phyloP scores from a whole-genome alignment of 2,888 invertebrate genomes.

The Callimorpha dominula region DNA sequence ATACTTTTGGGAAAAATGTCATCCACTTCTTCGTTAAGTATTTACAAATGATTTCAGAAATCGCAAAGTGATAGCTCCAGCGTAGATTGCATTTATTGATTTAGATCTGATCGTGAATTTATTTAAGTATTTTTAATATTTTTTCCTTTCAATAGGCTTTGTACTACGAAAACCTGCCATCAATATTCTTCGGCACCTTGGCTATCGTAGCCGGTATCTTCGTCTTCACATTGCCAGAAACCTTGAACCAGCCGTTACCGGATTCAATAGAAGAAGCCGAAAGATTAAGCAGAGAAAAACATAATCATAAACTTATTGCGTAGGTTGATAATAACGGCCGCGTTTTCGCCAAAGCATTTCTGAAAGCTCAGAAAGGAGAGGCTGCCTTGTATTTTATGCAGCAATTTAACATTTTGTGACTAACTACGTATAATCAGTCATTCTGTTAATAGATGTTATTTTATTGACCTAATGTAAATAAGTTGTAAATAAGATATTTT shows the following conservation, averaged over 20 bases:
- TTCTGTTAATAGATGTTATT: background rate
- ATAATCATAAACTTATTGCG: slow-evolving; percentile 35
- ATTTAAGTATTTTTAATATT: background rate
- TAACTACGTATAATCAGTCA: background rate
- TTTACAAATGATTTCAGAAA: too few species aligned
- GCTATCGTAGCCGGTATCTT: slow-evolving; percentile 85
- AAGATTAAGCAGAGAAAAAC: slow-evolving; percentile 60
- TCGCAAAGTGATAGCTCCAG: too few species aligned
- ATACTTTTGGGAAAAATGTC: background rate
- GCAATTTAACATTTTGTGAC: background rate
- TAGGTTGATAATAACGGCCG: slow-evolving; percentile 22
- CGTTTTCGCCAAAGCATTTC: slow-evolving; percentile 6
- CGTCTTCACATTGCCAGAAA: slow-evolving; percentile 88
- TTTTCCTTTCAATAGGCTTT: slow-evolving; percentile 65
- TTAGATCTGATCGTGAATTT: background rate
- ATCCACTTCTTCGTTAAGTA: too few species aligned
- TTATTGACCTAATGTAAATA: background rate
- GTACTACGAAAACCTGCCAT: slow-evolving; percentile 82
- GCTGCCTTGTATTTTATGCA: too few species aligned
- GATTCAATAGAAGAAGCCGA: slow-evolving; percentile 88
- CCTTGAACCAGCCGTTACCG: slow-evolving; percentile 86
- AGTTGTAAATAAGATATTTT: slow-evolving; percentile 6
- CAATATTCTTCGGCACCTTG: slow-evolving; percentile 87
- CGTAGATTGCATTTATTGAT: background rate
- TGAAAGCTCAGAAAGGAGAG: background rate